Evolutionary conservation across 2,888 invertebrate species (phyloP).

Genomic region (Trisateles emortualis): DNA sequence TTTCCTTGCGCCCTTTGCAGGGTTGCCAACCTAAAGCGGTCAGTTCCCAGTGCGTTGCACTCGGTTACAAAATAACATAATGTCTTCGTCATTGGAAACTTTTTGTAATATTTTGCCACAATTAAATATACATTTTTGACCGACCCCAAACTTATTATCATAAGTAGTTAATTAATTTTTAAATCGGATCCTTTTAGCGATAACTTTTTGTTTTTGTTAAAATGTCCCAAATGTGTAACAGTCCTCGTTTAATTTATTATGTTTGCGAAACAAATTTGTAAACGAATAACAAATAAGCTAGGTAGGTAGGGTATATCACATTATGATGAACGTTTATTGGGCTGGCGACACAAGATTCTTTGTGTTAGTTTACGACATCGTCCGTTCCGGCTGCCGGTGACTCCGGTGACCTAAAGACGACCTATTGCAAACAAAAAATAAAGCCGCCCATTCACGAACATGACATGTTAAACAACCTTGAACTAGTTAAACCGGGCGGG

Average conservation of each 20-base stretch:
- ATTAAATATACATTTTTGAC: constrained; percentile 73
- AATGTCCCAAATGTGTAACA: constrained; percentile 61
- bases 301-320: constrained; percentile 44
- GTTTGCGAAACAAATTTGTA: constrained; percentile 59
- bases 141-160: constrained; percentile 72
- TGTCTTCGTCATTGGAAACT: constrained; percentile 71
- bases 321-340: constrained; percentile 45
- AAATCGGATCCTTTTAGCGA: constrained; percentile 70
- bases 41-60: constrained; percentile 79
- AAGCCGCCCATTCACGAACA: constrained; percentile 75
- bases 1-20: constrained; percentile 56
- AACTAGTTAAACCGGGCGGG: constrained; percentile 81
- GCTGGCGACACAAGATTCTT: constrained; percentile 62
- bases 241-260: constrained; percentile 61
- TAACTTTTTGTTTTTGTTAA: constrained; percentile 59
- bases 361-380: constrained; percentile 65
- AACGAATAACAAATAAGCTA: constrained; percentile 47
- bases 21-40: constrained; percentile 73
- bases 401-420: constrained; percentile 79
- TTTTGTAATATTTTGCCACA: constrained; percentile 74
- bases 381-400: constrained; percentile 71
- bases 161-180: constrained; percentile 80
- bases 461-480: constrained; percentile 74
- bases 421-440: constrained; percentile 78
- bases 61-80: constrained; percentile 79